phyloP scores from a whole-genome alignment of 2,888 invertebrate genomes.

The Cheilosia impressa region DNA sequence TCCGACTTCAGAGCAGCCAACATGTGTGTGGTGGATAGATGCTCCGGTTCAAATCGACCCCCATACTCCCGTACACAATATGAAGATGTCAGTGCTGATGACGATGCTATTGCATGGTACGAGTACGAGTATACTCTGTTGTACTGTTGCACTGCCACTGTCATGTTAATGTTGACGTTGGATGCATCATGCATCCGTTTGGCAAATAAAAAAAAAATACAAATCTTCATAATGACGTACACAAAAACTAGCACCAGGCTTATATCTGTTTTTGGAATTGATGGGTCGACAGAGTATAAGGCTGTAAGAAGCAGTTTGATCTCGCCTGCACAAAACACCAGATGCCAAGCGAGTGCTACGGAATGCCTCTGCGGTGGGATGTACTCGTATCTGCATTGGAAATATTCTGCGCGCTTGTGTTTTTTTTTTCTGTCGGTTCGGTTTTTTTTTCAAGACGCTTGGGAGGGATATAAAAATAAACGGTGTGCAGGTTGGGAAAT shows the following conservation, averaged over 20 bases:
- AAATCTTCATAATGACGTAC: constrained; percentile 11
- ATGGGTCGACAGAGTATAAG: constrained; percentile 15
- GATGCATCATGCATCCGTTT: constrained; percentile 59
- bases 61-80: neutral
- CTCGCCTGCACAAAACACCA: constrained; percentile 11
- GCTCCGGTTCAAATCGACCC: neutral
- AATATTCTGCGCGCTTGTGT: neutral
- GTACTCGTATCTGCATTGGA: neutral
- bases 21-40: constrained; percentile 16
- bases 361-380: neutral
- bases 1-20: constrained; percentile 6
- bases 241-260: constrained; percentile 17
- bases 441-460: neutral
- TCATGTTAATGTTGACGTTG: constrained; percentile 59
- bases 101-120: constrained; percentile 20
- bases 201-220: constrained; percentile 8
- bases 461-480: constrained; percentile 33
- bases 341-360: constrained; percentile 38
- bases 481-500: constrained; percentile 11
- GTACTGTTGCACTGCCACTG: constrained; percentile 27
- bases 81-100: constrained; percentile 49
- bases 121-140: neutral
- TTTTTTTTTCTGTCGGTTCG: neutral
- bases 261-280: constrained; percentile 44
- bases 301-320: constrained; percentile 36